Base-by-base conservation (phyloP, 2,888 invertebrate species). In the Temnothorax rugatulus region DNA sequence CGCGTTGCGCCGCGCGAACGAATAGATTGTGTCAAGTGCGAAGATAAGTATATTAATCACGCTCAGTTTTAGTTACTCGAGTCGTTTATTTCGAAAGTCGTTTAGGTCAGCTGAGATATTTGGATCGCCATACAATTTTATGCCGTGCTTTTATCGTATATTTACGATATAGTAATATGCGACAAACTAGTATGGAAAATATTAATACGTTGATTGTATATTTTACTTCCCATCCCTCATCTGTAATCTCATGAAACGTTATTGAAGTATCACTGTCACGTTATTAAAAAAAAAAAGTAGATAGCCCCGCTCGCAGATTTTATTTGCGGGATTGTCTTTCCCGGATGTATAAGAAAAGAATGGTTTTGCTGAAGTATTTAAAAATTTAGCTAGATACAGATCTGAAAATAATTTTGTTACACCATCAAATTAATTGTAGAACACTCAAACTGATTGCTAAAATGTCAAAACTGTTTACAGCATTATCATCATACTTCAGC, bases 51-150 rank as follows among this genome's bases (percentile, higher is more conserved):
- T 66, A 68, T 77, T 77, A 77, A 77, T 77, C 77, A 44, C 15
- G 41, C 29, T 54, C 68, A 69, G 57, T 57, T 77, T 77, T 77
- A 77, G 54, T 77, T 77, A 77, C 15, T 57, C n/a, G 44, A 54
- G 41, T 44, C 68, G 77, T 77, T 77, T 57, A 69, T 77, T 77
- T 77, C 68, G 68, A 77, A 77, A 77, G 57, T 68, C 57, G 77
- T 68, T 54, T 66, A 77, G 64, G 68, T 54, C 77, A 52, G 54
- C 41, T 57, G 44, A 57, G 54, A 77, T 68, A 77, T 44, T 77
- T 44, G 41, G 44, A 77, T 57, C 41, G 52, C 66, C 41, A 7
- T 29, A 34, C 61, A 74, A 47, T 47, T 47, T 13, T 25, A 29
- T 50, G 38, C 18, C 25, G 25, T 25, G 64, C 18, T 76, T 66